Base-by-base conservation (phyloP, 2,797 vertebrate species). In the Caiman crocodilus region DNA sequence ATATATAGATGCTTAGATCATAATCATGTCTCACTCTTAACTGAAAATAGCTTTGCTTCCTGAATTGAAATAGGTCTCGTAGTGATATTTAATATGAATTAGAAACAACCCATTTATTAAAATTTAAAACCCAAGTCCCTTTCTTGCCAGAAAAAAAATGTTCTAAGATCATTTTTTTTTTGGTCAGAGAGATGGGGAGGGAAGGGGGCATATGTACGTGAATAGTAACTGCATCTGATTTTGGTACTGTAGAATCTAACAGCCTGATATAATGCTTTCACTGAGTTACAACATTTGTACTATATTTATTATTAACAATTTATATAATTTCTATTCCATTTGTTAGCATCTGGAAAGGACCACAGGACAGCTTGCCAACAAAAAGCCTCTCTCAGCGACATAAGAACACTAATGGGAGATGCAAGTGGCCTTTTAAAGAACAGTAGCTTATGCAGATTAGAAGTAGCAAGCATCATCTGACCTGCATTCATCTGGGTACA, bases 211-310 rank as follows among this genome's bases (percentile, higher is more conserved):
- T 86, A 7, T 56, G 85, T 91, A 14, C 77, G 2, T 82, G 25
- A n/a, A 5, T 76, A 87, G 6, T 1, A 89, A 85, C 65, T 79
- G 25, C 26, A 83, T 4, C 2, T 69, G 14, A 20, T 1, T 3
- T 1, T 61, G 5, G 23, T 16, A 28, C 82, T n/a, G 12, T 8
- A 0, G 30, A 65, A 82, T 26, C 25, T 69, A 64, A 59, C 13
- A 71, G 7, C 58, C 7, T 0, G 84, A 77, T 71, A 55, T 0
- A 0, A 56, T 18, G 2, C 3, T 92, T 77, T 76, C 5, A 6
- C 4, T 17, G 2, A 21, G 5, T 55, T 60, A 4, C 28, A 82
- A 17, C 3, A 11, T 65, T 85, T 90, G 20, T 2, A 77, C 16
- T 6, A 57, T 5, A 92, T 67, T 17, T 61, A 84, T 8, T 50